These are phyloP conservation scores for Steatornis caripensis DNA, from an alignment of 2,113 vertebrate genomes.

Conservation along the genomic window DNA sequence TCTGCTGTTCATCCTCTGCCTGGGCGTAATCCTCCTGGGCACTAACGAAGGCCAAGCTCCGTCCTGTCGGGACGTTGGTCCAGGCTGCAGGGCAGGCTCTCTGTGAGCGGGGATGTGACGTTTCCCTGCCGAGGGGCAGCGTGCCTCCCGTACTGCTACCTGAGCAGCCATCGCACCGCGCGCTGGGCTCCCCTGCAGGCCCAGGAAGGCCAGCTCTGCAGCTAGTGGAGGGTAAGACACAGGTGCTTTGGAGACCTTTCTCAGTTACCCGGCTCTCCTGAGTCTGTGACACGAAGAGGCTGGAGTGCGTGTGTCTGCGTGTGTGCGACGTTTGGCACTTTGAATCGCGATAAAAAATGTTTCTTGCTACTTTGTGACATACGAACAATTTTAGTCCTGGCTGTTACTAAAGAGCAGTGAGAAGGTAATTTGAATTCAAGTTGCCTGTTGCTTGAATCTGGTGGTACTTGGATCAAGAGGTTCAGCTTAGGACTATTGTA, in stretches of 20 bases:
- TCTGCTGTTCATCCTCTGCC: neutral
- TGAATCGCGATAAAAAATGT: neutral
- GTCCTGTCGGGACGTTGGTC: accelerated
- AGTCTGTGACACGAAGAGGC: neutral
- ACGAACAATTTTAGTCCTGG: neutral
- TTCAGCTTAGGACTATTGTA: neutral
- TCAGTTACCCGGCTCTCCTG: neutral
- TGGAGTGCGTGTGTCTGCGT: neutral
- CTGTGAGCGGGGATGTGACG: neutral
- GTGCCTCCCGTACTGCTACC: accelerated
- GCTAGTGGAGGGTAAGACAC: neutral
- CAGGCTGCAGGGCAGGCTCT: neutral
- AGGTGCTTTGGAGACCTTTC: neutral
- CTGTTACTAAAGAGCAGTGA: neutral
- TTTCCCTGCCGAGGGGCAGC: neutral
- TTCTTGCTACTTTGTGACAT: neutral
- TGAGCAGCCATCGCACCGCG: accelerated
- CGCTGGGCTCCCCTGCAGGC: accelerated
- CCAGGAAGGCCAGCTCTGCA: neutral
- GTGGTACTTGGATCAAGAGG: neutral
- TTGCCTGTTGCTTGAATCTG: neutral
- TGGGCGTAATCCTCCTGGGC: neutral
- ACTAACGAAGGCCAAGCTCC: neutral
- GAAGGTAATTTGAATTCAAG: neutral
- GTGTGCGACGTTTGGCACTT: neutral